Evolutionary conservation across 2,888 invertebrate genomes (phyloP).

Genomic region (Villa cingulata): DNA sequence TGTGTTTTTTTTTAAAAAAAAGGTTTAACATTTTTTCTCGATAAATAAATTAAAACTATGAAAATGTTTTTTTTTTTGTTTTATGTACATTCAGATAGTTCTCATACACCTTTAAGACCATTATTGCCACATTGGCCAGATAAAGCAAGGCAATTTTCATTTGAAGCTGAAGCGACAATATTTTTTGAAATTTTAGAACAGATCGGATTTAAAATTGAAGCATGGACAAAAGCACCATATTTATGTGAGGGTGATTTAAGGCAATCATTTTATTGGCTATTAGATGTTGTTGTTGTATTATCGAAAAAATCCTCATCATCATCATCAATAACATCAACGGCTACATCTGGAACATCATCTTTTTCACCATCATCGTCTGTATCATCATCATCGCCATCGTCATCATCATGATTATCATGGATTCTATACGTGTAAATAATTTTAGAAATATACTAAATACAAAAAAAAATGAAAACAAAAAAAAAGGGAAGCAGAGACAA

Average conservation of each 20-base stretch:
- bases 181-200: slow-evolving; percentile 45
- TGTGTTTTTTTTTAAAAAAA: neutral
- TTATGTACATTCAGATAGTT: slow-evolving; percentile 38
- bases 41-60: neutral
- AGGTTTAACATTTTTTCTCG: neutral
- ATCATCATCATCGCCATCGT: too few relatives aligned
- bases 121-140: slow-evolving; percentile 44
- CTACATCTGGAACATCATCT: too few relatives aligned
- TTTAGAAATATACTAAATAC: too few relatives aligned
- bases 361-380: too few relatives aligned
- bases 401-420: too few relatives aligned
- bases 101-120: slow-evolving; percentile 41
- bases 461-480: too few relatives aligned
- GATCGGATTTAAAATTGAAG: slow-evolving; percentile 57
- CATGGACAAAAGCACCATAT: slow-evolving; percentile 88
- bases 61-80: slow-evolving; percentile 4
- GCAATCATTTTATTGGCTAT: slow-evolving; percentile 82
- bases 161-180: slow-evolving; percentile 68
- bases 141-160: slow-evolving; percentile 46
- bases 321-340: neutral
- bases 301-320: slow-evolving; percentile 31
- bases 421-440: too few relatives aligned
- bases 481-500: too few relatives aligned
- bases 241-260: slow-evolving; percentile 92
- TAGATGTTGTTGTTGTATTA: slow-evolving; percentile 78